These are phyloP conservation scores for Saccostrea cuccullata DNA, from an alignment of 1,140 invertebrate species.

Conservation along the genomic window DNA sequence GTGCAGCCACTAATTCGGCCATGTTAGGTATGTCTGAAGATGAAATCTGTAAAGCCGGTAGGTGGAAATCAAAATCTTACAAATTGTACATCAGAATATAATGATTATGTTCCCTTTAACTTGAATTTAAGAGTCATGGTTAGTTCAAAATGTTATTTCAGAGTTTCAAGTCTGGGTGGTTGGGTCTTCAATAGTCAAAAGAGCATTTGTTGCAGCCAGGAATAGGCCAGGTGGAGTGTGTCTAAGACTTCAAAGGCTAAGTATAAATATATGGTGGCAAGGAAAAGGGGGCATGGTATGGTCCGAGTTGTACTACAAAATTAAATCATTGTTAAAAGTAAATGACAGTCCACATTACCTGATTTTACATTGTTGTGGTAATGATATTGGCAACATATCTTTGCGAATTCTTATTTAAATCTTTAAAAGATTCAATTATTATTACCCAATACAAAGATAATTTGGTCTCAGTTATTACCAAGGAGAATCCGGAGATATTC, in stretches of 20 bases:
- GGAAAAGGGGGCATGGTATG: neutral
- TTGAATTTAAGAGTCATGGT: neutral
- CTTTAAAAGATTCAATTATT: too few relatives aligned
- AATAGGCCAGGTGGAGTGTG: too few relatives aligned
- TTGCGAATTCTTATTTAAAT: neutral
- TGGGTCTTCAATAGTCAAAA: too few relatives aligned
- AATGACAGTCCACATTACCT: neutral
- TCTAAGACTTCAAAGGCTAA: too few relatives aligned
- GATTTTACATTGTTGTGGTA: conserved; percentile 38
- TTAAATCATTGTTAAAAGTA: conserved; percentile 3
- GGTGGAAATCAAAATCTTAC: conserved; percentile 30
- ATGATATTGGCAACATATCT: conserved; percentile 31
- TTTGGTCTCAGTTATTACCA: too few relatives aligned
- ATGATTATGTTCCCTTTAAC: neutral
- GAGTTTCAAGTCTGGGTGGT: too few relatives aligned
- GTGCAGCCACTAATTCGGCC: neutral
- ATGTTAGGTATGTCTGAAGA: conserved; percentile 3
- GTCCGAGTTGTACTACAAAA: neutral
- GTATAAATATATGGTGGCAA: neutral
- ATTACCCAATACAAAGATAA: too few relatives aligned
- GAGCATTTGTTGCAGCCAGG: too few relatives aligned
- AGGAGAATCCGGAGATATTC: too few relatives aligned
- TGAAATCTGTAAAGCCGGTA: neutral
- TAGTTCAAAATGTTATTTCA: neutral
- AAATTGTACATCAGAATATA: conserved; percentile 30